These are phyloP conservation scores for Pomacea maculata DNA, from an alignment of 1,140 invertebrate genomes.

Conservation along the genomic window DNA sequence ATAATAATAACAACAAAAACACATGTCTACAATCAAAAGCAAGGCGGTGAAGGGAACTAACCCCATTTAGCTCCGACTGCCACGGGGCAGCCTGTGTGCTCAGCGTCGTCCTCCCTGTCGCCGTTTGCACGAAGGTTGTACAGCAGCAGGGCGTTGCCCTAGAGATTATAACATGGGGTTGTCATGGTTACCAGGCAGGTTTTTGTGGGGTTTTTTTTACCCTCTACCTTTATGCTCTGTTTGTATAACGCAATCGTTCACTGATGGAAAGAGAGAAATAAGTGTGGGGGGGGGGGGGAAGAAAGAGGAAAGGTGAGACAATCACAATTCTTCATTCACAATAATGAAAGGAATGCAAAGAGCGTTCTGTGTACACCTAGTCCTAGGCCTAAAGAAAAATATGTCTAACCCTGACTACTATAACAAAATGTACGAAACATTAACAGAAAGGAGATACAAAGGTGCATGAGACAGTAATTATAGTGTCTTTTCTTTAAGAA, in stretches of 20 bases:
- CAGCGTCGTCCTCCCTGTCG: background rate
- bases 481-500: background rate
- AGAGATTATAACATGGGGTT: background rate
- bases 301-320: no score
- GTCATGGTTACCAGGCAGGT: background rate
- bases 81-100: conserved; percentile 14
- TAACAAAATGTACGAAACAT: no score
- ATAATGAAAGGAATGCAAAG: no score
- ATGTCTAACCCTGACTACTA: no score
- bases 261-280: no score
- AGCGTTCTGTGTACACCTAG: no score
- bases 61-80: conserved; percentile 26
- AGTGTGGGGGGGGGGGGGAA: no score
- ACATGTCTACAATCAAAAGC: background rate
- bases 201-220: background rate
- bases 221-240: background rate
- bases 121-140: conserved; percentile 13
- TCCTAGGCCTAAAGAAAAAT: no score
- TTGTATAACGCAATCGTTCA: background rate
- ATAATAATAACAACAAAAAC: background rate
- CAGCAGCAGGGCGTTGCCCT: conserved; percentile 23
- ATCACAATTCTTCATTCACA: no score
- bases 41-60: background rate
- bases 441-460: no score
- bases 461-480: no score